Evolutionary conservation across 2,888 invertebrate genomes (phyloP).

Genomic region (Zeuzera pyrina): DNA sequence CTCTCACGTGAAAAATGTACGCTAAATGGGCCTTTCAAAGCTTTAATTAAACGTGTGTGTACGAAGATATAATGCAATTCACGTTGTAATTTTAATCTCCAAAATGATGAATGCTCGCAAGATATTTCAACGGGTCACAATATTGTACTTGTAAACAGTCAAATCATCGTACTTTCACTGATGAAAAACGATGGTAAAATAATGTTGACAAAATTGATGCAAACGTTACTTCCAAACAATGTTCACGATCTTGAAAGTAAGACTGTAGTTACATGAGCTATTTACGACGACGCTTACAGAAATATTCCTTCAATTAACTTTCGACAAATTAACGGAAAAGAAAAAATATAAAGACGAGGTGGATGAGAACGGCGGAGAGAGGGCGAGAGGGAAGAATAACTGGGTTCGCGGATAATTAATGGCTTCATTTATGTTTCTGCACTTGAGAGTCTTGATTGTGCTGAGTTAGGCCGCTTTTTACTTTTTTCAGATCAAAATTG

Average conservation of each 20-base stretch:
- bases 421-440: slow-evolving; percentile 72
- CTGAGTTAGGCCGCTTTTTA: slow-evolving; percentile 38
- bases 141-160: background rate
- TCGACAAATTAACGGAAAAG: slow-evolving; percentile 52
- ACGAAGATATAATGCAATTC: slow-evolving; percentile 11
- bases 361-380: slow-evolving; percentile 17
- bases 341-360: slow-evolving; percentile 45
- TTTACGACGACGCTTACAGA: no score
- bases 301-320: slow-evolving; percentile 59
- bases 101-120: slow-evolving; percentile 12
- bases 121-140: slow-evolving; percentile 10
- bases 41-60: slow-evolving; percentile 26
- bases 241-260: no score
- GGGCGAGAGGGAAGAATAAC: slow-evolving; percentile 49
- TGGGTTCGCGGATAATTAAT: slow-evolving; percentile 68
- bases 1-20: slow-evolving; percentile 43
- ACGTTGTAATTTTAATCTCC: slow-evolving; percentile 11
- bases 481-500: slow-evolving; percentile 53
- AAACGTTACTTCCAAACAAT: no score
- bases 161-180: no score
- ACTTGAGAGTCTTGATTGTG: slow-evolving; percentile 67
- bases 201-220: background rate
- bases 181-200: background rate
- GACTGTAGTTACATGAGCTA: no score
- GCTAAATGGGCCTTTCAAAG: slow-evolving; percentile 20